phyloP scores from a whole-genome alignment of 2,888 invertebrate species.

The Meghimatium bilineatum region DNA sequence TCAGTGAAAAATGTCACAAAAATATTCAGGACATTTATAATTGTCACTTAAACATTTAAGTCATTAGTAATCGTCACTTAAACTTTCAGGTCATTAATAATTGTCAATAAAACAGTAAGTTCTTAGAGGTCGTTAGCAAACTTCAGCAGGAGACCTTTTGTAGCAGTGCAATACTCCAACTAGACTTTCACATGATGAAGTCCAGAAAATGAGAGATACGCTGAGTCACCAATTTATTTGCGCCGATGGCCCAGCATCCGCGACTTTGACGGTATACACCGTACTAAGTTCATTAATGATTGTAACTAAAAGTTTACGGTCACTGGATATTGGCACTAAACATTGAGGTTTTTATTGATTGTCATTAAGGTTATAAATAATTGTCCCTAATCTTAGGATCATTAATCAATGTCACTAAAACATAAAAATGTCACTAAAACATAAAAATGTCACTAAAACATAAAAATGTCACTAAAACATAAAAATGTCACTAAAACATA shows the following conservation, averaged over 20 bases:
- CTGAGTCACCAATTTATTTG: too few species aligned
- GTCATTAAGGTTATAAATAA: background rate
- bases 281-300: background rate
- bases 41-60: background rate
- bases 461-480: slow-evolving; percentile 1
- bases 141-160: too few species aligned
- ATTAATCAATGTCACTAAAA: background rate
- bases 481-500: background rate
- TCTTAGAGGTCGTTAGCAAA: too few species aligned
- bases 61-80: background rate
- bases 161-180: too few species aligned
- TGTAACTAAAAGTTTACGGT: background rate
- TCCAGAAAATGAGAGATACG: too few species aligned
- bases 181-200: too few species aligned
- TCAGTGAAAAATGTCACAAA: slow-evolving; percentile 42
- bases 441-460: slow-evolving; percentile 81
- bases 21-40: background rate
- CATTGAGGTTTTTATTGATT: background rate
- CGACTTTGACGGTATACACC: too few species aligned
- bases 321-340: background rate
- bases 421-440: slow-evolving; percentile 86
- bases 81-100: background rate
- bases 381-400: too few species aligned
- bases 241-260: too few species aligned
- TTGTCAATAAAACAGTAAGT: background rate